Percentiles rank a stretch among this genome's conserved stretches.
Conservation (phyloP, 1,140 invertebrate species). For the Calephelis virginiensis region DNA sequence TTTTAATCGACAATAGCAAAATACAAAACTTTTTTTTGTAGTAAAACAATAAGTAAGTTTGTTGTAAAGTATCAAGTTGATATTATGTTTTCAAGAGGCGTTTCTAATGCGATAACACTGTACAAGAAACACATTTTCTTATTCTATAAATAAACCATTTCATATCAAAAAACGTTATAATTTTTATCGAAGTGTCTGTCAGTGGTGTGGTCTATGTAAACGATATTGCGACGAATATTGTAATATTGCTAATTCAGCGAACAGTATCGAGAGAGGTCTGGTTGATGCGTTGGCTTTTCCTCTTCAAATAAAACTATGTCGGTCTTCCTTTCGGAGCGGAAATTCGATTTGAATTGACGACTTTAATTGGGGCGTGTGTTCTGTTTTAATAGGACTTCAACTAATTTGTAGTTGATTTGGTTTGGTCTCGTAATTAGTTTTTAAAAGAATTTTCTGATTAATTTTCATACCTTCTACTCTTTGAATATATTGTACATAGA, state of each 20-base stretch:
- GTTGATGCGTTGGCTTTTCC: slow-evolving; percentile 13
- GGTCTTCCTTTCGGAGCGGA: slow-evolving; percentile 3
- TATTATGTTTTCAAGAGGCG: too few species aligned
- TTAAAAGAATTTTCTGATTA: too few species aligned
- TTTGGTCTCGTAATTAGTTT: not conserved
- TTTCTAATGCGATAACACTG: too few species aligned
- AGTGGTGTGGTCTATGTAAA: not conserved
- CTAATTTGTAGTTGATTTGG: slow-evolving; percentile 4
- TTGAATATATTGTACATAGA: too few species aligned
- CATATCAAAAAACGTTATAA: not conserved
- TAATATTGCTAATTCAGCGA: slow-evolving; percentile 18
- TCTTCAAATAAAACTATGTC: slow-evolving; percentile 17
- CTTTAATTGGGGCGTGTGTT: slow-evolving; percentile 1
- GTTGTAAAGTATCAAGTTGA: too few species aligned
- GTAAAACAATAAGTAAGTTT: too few species aligned
- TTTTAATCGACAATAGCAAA: too few species aligned
- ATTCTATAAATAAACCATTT: too few species aligned
- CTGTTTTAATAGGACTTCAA: slow-evolving; percentile 11
- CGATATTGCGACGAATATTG: slow-evolving; percentile 14
- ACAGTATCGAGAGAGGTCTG: slow-evolving; percentile 16
- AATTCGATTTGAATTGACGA: slow-evolving; percentile 11
- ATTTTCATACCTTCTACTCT: too few species aligned
- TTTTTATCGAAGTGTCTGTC: not conserved
- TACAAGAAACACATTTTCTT: too few species aligned
- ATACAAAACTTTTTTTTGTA: too few species aligned